These are phyloP conservation scores for Candidula unifasciata DNA, from an alignment of 2,888 invertebrate species.

Conservation along the genomic window DNA sequence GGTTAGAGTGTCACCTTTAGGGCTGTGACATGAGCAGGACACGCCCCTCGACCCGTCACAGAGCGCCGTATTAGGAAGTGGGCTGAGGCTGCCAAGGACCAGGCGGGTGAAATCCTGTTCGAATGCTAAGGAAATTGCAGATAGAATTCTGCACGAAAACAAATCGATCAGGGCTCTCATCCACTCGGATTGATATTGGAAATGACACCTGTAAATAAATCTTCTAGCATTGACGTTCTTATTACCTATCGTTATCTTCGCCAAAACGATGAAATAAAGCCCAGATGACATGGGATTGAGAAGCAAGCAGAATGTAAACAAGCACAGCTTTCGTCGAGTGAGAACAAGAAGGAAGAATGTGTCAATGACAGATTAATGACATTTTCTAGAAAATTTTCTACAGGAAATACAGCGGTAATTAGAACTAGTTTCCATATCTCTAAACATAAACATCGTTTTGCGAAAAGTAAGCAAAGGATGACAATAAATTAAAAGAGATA, in stretches of 20 bases:
- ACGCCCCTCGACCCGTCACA: conserved; percentile 46
- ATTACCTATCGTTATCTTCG: conserved; percentile 22
- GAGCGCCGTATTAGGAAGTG: conserved; percentile 48
- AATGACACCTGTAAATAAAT: conserved; percentile 47
- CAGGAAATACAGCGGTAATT: conserved; percentile 25
- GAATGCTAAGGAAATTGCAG: conserved; percentile 23
- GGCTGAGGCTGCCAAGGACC: conserved; percentile 26
- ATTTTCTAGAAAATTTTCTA: background rate
- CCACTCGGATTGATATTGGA: conserved; percentile 30
- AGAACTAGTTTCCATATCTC: background rate
- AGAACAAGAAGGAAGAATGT: conserved; percentile 28
- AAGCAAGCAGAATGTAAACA: conserved; percentile 55
- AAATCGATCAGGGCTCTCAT: conserved; percentile 46
- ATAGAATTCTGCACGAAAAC: conserved; percentile 17
- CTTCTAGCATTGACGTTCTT: conserved; percentile 38
- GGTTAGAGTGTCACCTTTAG: conserved; percentile 45
- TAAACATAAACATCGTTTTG: background rate
- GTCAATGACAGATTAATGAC: background rate
- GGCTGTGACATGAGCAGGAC: conserved; percentile 42
- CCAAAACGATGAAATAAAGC: conserved; percentile 29
- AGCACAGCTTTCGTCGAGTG: conserved; percentile 42
- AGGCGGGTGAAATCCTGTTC: conserved; percentile 42
- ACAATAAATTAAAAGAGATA: conserved; percentile 50
- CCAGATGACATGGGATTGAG: conserved; percentile 54
- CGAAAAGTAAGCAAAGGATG: conserved; percentile 39